Percentiles rank a stretch among this genome's conserved stretches.
Evolutionary conservation across 2,888 invertebrate species (phyloP).

Genomic region (Xylophagus ater): DNA sequence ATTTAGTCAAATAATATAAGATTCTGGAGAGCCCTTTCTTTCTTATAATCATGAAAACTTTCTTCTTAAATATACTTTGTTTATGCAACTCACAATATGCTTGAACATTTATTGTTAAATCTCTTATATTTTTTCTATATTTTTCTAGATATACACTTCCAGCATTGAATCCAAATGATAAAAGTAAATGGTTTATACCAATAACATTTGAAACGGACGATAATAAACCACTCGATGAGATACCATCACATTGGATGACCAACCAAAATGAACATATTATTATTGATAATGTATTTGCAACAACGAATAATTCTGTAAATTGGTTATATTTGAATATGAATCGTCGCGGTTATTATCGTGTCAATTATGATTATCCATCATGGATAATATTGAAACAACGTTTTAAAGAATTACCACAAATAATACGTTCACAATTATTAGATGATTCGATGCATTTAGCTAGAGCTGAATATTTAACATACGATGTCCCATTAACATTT

Average conservation of each 20-base stretch:
- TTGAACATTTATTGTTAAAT: neutral
- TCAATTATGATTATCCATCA: constrained; percentile 52
- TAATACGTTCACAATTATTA: constrained; percentile 56
- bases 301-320: constrained; percentile 23
- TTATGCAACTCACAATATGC: too few species aligned
- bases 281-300: constrained; percentile 29
- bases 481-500: constrained; percentile 46
- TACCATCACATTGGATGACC: constrained; percentile 35
- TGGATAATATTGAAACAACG: constrained; percentile 47
- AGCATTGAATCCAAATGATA: constrained; percentile 26
- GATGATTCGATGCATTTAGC: constrained; percentile 55
- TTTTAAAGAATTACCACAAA: constrained; percentile 45
- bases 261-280: constrained; percentile 27
- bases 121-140: neutral
- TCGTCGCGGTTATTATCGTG: constrained; percentile 50
- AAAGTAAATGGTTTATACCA: constrained; percentile 33
- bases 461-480: constrained; percentile 45
- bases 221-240: constrained; percentile 27
- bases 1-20: too few species aligned
- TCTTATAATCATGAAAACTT: too few species aligned
- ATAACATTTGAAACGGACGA: constrained; percentile 35
- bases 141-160: constrained; percentile 29
- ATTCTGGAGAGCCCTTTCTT: too few species aligned
- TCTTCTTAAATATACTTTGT: too few species aligned
- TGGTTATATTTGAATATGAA: constrained; percentile 40